phyloP scores from a whole-genome alignment of 37 sponge, comb jelly and placozoan genomes.

The Spongilla lacustris region DNA sequence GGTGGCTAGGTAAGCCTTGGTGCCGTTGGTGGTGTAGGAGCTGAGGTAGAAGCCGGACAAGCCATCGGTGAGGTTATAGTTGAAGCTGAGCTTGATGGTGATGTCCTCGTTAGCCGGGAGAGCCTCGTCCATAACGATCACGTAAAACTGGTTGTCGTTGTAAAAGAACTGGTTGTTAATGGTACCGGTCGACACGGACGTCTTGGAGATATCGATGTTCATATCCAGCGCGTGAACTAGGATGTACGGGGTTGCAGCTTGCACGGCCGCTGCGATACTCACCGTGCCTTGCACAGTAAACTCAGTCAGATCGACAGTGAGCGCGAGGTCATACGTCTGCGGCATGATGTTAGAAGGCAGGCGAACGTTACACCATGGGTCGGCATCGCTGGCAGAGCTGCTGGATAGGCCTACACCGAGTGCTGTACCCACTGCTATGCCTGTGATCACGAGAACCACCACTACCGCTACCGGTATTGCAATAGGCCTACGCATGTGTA shows the following conservation, averaged over 20 bases:
- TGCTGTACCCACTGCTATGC: neutral
- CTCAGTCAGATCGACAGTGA: constrained; percentile 57
- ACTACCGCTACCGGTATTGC: too few species aligned
- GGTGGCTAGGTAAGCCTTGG: constrained; percentile 64
- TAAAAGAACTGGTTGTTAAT: neutral
- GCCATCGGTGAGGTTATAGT: constrained; percentile 61
- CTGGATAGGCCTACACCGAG: neutral
- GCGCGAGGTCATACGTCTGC: constrained; percentile 40
- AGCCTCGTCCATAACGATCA: constrained; percentile 28
- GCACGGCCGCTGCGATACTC: constrained; percentile 37
- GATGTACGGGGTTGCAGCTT: constrained; percentile 19
- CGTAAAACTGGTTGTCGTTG: constrained; percentile 59
- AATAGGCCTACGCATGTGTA: too few species aligned
- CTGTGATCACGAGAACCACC: too few species aligned
- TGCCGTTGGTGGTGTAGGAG: constrained; percentile 31
- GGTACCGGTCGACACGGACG: neutral
- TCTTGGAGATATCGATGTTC: constrained; percentile 24
- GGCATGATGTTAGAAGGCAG: constrained; percentile 67
- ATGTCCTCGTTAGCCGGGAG: neutral
- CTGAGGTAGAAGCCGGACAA: constrained; percentile 88
- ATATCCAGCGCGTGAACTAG: constrained; percentile 75
- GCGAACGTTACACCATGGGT: constrained; percentile 70
- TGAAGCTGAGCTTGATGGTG: constrained; percentile 42
- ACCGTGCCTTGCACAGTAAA: constrained; percentile 59
- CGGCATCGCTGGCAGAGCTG: neutral